Evolutionary conservation across 2,113 vertebrate genomes (phyloP).

Genomic region (Spea multiplicata): DNA sequence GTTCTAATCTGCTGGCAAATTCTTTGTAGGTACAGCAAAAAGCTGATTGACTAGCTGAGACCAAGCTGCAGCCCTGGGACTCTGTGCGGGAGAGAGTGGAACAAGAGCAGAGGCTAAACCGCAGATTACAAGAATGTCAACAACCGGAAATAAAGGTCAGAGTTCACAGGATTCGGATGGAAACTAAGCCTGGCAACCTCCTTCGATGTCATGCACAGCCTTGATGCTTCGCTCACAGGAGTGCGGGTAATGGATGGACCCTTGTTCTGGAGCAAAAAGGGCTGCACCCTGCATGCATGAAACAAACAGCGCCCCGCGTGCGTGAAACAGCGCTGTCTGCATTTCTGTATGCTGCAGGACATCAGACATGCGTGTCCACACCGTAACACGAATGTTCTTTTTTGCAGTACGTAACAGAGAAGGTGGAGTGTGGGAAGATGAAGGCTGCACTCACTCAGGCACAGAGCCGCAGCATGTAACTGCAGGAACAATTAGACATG

Average conservation of each 20-base stretch:
- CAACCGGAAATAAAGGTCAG: conserved; percentile 80
- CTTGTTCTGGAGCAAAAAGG: too few species aligned
- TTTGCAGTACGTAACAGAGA: conserved; percentile 75
- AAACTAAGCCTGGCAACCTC: too few species aligned
- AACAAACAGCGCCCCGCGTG: too few species aligned
- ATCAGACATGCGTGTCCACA: not conserved
- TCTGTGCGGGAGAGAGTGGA: conserved; percentile 67
- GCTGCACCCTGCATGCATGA: too few species aligned
- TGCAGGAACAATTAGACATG: conserved; percentile 86
- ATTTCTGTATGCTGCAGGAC: too few species aligned
- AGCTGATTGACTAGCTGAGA: conserved; percentile 66
- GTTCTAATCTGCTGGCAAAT: too few species aligned
- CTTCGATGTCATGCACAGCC: too few species aligned
- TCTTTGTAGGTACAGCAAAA: conserved; percentile 63
- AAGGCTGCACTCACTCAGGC: conserved; percentile 75
- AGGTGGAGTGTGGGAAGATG: conserved; percentile 74
- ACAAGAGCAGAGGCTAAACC: conserved; percentile 72
- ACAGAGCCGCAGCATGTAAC: conserved; percentile 75
- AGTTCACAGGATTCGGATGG: not conserved
- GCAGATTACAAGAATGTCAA: conserved; percentile 76
- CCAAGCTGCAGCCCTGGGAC: conserved; percentile 77
- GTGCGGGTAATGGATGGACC: too few species aligned
- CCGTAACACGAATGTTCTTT: not conserved
- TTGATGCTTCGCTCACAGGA: too few species aligned
- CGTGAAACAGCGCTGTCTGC: too few species aligned